Conservation (phyloP, 2,797 vertebrate genomes). For the Pipistrellus pygmaeus region DNA sequence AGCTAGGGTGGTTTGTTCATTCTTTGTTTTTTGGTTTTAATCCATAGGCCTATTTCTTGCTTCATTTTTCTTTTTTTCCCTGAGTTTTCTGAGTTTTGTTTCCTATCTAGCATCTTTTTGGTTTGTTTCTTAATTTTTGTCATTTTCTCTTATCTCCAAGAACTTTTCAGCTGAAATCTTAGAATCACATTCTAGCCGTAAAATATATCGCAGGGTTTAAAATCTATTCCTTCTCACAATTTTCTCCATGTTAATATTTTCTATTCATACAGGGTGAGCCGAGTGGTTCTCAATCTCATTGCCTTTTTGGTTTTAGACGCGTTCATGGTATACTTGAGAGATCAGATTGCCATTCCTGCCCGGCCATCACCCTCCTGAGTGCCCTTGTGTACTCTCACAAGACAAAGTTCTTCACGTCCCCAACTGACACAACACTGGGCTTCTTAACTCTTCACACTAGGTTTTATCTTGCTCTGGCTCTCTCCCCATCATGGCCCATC, state of each 20-base stretch:
- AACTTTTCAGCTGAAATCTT: constrained; percentile 24
- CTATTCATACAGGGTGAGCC: background rate
- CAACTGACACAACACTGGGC: background rate
- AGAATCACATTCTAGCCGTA: background rate
- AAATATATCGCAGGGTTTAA: background rate
- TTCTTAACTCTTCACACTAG: background rate
- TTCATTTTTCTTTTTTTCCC: background rate
- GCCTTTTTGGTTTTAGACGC: background rate
- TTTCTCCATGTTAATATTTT: background rate
- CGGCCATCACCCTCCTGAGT: background rate
- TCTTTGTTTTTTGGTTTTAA: background rate
- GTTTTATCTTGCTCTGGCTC: background rate
- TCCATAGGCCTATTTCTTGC: background rate
- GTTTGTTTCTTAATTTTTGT: background rate
- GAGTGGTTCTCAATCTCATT: background rate
- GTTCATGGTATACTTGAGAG: background rate
- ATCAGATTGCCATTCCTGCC: too few relatives aligned
- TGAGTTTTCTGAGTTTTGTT: constrained; percentile 26
- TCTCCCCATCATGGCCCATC: background rate
- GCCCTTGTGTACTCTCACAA: background rate
- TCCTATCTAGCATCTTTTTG: background rate
- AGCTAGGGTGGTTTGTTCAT: background rate
- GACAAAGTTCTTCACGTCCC: background rate
- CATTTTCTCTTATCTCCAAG: background rate
- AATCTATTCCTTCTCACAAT: background rate